Conservation (phyloP, 2,888 invertebrate species). For the Euzophera pinguis region DNA sequence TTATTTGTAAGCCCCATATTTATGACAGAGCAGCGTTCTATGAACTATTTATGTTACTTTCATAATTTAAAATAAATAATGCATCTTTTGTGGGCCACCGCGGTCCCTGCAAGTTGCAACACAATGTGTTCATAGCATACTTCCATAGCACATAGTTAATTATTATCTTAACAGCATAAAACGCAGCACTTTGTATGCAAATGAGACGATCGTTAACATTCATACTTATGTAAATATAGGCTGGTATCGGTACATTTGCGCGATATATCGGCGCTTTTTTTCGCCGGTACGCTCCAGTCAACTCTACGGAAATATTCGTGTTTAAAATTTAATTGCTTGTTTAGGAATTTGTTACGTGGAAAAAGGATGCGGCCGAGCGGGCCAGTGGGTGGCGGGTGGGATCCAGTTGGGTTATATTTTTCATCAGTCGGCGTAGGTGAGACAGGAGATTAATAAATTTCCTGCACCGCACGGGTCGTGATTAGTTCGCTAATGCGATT, state of each 20-base stretch:
- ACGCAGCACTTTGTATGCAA: conserved; percentile 40
- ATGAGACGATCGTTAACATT: conserved; percentile 35
- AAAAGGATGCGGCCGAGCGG: not conserved
- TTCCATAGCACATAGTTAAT: conserved; percentile 24
- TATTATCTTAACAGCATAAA: conserved; percentile 30
- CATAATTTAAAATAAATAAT: not conserved
- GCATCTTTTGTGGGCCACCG: not conserved
- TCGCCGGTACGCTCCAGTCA: not conserved
- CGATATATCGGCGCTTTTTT: conserved; percentile 12
- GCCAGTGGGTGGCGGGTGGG: conserved; percentile 8
- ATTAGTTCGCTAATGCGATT: conserved; percentile 84
- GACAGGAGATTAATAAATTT: conserved; percentile 86
- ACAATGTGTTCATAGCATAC: conserved; percentile 31
- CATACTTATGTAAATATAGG: conserved; percentile 25
- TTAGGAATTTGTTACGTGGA: conserved; percentile 5
- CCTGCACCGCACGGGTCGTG: conserved; percentile 82
- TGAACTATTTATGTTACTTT: not conserved
- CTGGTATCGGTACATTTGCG: conserved; percentile 9
- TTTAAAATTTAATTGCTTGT: conserved; percentile 4
- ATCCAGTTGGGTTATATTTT: conserved; percentile 40
- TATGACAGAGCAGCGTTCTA: not conserved
- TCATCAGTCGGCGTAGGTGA: conserved; percentile 42
- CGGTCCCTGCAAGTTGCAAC: conserved; percentile 6
- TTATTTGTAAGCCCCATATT: not conserved
- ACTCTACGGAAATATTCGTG: conserved; percentile 4